Base-by-base conservation (phyloP, 2,888 invertebrate genomes). In the Melinaea marsaeus region DNA sequence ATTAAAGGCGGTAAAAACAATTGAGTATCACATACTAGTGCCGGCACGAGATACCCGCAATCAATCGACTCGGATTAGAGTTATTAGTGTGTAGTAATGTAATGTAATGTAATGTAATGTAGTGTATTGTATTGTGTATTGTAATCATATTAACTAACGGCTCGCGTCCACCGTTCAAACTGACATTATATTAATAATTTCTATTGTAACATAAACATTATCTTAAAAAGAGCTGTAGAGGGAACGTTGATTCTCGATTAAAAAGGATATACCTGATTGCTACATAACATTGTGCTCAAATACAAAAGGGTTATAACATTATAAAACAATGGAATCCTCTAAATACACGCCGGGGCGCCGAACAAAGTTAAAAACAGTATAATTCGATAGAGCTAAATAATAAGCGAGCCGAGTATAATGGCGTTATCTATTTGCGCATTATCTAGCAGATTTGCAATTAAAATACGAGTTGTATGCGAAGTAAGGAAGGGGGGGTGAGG, bases 361-460 rank as follows among this genome's bases (percentile, higher is more conserved):
- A 64, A 58, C 56, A 59, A 61, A 58, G 58, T 63, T 61, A 46
- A 63, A 60, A 13, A 59, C 60, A 35, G 55, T 62, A 61, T 68
- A 65, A 85, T 81, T 81, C 76, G 78, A 85, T 86, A 83, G 80
- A 79, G 78, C 79, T 87, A 86, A 88, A 88, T 84, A 88, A 86
- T 88, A 83, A 86, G 83, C 85, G 81, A 86, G 84, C 79, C 75
- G 80, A 84, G 85, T 86, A 86, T 88, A 89, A 90, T 88, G 79
- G 84, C 80, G 87, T 88, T 90, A 90, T 90, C 89, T 90, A 89
- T 90, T 90, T 90, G 87, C 87, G 85, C 88, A 89, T 90, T 89
- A 90, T 89, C 90, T 88, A 84, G 88, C 86, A 88, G 89, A 90
- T 90, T 90, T 90, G 88, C 90, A 90, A 90, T 90, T 90, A 90